These are phyloP conservation scores for Dendroctonus valens DNA, from an alignment of 1,140 invertebrate genomes.

Conservation along the genomic window DNA sequence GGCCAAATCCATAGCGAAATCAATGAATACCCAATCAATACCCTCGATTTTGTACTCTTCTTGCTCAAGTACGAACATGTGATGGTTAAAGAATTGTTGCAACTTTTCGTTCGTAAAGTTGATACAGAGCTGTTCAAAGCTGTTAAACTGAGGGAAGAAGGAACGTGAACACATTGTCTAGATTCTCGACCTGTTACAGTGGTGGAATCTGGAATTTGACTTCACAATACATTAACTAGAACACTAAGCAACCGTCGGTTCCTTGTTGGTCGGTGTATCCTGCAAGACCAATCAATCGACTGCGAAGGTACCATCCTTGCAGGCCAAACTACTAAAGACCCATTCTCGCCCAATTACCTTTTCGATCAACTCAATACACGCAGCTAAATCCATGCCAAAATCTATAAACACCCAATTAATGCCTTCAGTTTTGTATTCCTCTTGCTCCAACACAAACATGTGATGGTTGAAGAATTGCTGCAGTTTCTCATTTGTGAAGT, in stretches of 20 bases:
- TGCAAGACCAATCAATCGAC: constrained; percentile 27
- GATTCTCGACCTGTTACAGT: constrained; percentile 26
- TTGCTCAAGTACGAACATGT: too few relatives aligned
- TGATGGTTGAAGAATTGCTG: constrained; percentile 99
- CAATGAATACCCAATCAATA: constrained; percentile 93
- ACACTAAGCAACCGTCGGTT: neutral
- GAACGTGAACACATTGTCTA: constrained; percentile 14
- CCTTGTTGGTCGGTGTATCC: constrained; percentile 18
- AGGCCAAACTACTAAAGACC: neutral
- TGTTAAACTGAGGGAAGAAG: constrained; percentile 2
- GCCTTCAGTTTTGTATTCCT: constrained; percentile 94
- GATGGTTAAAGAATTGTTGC: constrained; percentile 80
- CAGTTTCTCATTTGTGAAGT: constrained; percentile 97
- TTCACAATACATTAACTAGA: neutral
- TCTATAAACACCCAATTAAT: constrained; percentile 96
- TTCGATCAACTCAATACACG: constrained; percentile 96
- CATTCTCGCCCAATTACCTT: constrained; percentile 68
- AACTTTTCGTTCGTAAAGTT: constrained; percentile 97
- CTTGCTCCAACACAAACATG: constrained; percentile 98
- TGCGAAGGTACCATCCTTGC: neutral
- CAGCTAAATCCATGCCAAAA: constrained; percentile 96
- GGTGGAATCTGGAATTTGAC: constrained; percentile 18
- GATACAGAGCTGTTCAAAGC: constrained; percentile 50
- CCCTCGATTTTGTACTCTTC: constrained; percentile 84
- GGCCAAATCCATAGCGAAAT: constrained; percentile 95